Evolutionary conservation across 2,797 vertebrate genomes (phyloP).

Genomic region (Mallotus villosus): DNA sequence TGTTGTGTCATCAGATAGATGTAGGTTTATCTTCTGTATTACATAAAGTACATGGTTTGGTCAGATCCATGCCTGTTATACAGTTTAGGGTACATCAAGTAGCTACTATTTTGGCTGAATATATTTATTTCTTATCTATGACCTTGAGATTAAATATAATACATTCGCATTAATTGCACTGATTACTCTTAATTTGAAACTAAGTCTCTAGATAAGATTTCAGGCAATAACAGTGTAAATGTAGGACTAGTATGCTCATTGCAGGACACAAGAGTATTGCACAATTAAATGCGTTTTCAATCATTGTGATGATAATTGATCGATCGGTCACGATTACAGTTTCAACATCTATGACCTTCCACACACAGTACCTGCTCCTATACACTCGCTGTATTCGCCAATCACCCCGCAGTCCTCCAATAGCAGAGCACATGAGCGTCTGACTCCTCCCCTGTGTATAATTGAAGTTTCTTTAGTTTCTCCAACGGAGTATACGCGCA

Average conservation of each 20-base stretch:
- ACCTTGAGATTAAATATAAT: not conserved
- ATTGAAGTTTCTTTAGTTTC: conserved; percentile 82
- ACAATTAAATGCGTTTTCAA: too few relatives aligned
- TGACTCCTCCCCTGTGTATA: conserved; percentile 75
- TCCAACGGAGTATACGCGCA: conserved; percentile 63
- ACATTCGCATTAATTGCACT: not conserved
- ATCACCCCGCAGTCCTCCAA: conserved; percentile 72
- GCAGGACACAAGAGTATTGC: too few relatives aligned
- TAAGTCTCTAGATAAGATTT: too few relatives aligned
- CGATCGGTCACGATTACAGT: too few relatives aligned
- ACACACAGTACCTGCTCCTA: conserved; percentile 65
- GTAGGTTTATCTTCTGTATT: conserved; percentile 14
- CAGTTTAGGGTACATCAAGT: too few relatives aligned
- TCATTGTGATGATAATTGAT: too few relatives aligned
- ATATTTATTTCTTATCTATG: not conserved
- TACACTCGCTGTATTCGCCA: conserved; percentile 57
- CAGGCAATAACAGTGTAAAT: too few relatives aligned
- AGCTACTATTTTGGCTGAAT: too few relatives aligned
- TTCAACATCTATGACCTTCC: too few relatives aligned
- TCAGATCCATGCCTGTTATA: not conserved
- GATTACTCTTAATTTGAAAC: not conserved
- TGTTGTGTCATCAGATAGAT: conserved; percentile 48
- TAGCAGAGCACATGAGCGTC: conserved; percentile 56
- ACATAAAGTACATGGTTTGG: not conserved
- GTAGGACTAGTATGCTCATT: too few relatives aligned